A percentile compares a stretch with the other conserved stretches of the same genome.
phyloP scores from a whole-genome alignment of 2,113 vertebrate genomes.

The Platanista minor region DNA sequence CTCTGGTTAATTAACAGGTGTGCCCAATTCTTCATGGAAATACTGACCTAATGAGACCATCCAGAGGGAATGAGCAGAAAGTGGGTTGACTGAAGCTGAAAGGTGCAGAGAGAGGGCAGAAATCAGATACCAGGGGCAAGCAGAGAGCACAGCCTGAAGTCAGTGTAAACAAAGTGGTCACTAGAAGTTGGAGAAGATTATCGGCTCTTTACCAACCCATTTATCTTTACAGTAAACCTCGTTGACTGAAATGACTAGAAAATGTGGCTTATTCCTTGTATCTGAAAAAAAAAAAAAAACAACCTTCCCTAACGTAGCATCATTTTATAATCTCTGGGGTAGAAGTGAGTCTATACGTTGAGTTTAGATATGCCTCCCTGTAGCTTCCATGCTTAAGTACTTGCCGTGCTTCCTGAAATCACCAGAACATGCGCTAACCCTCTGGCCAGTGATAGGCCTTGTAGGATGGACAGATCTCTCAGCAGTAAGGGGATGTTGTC shows the following conservation, averaged over 20 bases:
- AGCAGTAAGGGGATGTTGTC: neutral
- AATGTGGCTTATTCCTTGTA: neutral
- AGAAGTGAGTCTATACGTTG: neutral
- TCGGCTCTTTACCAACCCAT: neutral
- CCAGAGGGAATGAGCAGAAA: neutral
- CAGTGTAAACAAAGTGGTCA: neutral
- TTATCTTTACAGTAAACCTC: neutral
- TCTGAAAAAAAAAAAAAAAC: neutral
- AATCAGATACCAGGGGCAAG: neutral
- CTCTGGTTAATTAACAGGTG: neutral
- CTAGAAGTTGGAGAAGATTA: neutral
- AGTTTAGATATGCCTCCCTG: neutral
- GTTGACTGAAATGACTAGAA: neutral
- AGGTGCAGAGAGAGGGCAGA: neutral
- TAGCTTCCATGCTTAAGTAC: neutral
- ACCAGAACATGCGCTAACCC: too few relatives aligned
- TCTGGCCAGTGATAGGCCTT: neutral
- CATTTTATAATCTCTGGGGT: neutral
- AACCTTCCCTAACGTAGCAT: neutral
- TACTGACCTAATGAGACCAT: neutral
- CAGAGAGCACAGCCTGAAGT: neutral
- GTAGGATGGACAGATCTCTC: neutral
- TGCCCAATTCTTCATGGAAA: neutral
- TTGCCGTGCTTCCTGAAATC: neutral
- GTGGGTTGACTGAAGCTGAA: neutral